Evolutionary conservation across 2,797 vertebrate species (phyloP).

Genomic region (Danio tinwini): DNA sequence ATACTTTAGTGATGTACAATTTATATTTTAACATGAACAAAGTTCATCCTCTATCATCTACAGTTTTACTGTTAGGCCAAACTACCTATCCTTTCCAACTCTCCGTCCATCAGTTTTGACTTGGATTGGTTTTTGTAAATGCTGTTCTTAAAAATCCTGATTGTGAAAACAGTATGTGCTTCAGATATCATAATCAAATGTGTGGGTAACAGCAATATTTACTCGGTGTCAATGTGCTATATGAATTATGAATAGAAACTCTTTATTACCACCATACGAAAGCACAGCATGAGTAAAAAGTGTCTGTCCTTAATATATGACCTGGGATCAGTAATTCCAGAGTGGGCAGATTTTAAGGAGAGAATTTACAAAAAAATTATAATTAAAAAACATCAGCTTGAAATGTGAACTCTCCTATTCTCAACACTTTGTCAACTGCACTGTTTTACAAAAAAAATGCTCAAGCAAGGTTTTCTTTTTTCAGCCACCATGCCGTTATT

Average conservation of each 20-base stretch:
- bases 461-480: slow-evolving; percentile 40
- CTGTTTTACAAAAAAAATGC: slow-evolving; percentile 26
- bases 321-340: slow-evolving; percentile 39
- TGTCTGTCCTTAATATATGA: slow-evolving; percentile 36
- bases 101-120: slow-evolving; percentile 25
- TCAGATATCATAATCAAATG: slow-evolving; percentile 62
- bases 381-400: slow-evolving; percentile 18
- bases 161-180: slow-evolving; percentile 60
- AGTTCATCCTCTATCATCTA: neutral
- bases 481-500: slow-evolving; percentile 24
- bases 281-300: slow-evolving; percentile 57
- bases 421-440: slow-evolving; percentile 30
- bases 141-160: slow-evolving; percentile 49
- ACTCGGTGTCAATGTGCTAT: slow-evolving; percentile 62
- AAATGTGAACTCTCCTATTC: slow-evolving; percentile 37
- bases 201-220: slow-evolving; percentile 69
- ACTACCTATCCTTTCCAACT: slow-evolving; percentile 3
- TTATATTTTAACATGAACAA: slow-evolving; percentile 17
- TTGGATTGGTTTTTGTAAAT: slow-evolving; percentile 62
- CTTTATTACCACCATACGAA: slow-evolving; percentile 37
- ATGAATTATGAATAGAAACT: slow-evolving; percentile 67
- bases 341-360: slow-evolving; percentile 28
- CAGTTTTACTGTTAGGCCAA: slow-evolving; percentile 19
- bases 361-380: neutral
- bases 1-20: slow-evolving; percentile 4